Evolutionary conservation across 2,113 vertebrate species (phyloP).

Genomic region (Aptenodytes patagonicus): DNA sequence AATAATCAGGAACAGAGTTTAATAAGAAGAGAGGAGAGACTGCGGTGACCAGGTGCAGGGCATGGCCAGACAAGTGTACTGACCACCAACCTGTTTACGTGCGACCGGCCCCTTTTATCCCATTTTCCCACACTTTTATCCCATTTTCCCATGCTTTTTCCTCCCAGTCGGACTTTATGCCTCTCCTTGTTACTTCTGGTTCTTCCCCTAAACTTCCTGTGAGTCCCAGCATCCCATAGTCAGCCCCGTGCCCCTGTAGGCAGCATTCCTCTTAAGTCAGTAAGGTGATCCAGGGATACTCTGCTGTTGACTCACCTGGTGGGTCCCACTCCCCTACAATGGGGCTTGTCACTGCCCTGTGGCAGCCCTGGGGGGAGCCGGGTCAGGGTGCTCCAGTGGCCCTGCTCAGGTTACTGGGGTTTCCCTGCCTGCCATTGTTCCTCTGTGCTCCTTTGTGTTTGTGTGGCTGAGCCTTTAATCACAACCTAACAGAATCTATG

Average conservation of each 20-base stretch:
- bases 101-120: neutral
- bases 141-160: neutral
- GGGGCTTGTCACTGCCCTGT: neutral
- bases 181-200: neutral
- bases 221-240: neutral
- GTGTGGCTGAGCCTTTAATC: neutral
- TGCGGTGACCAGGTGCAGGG: neutral
- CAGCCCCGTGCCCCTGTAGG: neutral
- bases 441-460: neutral
- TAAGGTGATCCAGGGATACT: too few relatives aligned
- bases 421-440: neutral
- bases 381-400: neutral
- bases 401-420: neutral
- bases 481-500: neutral
- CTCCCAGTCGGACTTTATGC: neutral
- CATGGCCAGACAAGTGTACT: neutral
- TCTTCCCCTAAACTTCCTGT: neutral
- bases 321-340: neutral
- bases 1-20: neutral
- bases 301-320: neutral
- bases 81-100: neutral
- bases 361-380: accelerated
- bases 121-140: neutral
- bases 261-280: neutral
- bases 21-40: neutral